Percentiles rank a stretch among this genome's conserved stretches.
Evolutionary conservation across 2,888 invertebrate genomes (phyloP).

Genomic region (Scaeva pyrastri): DNA sequence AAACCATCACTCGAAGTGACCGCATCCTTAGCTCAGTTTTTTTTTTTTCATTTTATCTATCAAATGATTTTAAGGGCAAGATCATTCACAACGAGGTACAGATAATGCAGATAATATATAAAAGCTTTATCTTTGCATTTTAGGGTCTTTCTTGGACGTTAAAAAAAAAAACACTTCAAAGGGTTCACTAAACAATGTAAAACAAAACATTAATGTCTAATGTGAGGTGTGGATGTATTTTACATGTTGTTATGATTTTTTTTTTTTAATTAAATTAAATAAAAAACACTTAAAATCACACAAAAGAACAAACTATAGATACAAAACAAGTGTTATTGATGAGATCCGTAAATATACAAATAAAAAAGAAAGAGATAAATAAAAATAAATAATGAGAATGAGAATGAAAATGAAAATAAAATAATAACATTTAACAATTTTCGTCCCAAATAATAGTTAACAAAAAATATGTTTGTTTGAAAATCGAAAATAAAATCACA

Average conservation of each 20-base stretch:
- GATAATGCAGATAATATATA: too few relatives aligned
- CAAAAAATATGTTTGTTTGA: neutral
- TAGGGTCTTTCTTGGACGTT: too few relatives aligned
- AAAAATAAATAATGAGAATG: neutral
- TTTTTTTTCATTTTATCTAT: too few relatives aligned
- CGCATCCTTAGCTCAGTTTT: too few relatives aligned
- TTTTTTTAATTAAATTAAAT: conserved; percentile 9
- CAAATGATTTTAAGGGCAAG: too few relatives aligned
- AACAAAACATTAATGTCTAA: neutral
- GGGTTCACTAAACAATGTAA: neutral
- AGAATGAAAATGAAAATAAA: conserved; percentile 11
- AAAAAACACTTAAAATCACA: neutral
- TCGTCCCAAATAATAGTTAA: conserved; percentile 46
- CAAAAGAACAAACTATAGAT: conserved; percentile 1
- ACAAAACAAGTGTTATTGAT: conserved; percentile 10
- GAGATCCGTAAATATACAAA: conserved; percentile 37
- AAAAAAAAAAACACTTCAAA: neutral
- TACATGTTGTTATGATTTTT: neutral
- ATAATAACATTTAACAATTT: conserved; percentile 55
- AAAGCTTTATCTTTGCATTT: too few relatives aligned
- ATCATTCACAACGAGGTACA: too few relatives aligned
- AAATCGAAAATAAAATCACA: neutral
- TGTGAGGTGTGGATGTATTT: neutral
- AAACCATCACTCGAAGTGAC: too few relatives aligned
- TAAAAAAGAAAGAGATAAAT: conserved; percentile 23